A percentile compares a stretch with the other conserved stretches of the same genome.
Evolutionary conservation across 2,797 vertebrate species (phyloP).

Genomic region (Bradypodion ventrale): DNA sequence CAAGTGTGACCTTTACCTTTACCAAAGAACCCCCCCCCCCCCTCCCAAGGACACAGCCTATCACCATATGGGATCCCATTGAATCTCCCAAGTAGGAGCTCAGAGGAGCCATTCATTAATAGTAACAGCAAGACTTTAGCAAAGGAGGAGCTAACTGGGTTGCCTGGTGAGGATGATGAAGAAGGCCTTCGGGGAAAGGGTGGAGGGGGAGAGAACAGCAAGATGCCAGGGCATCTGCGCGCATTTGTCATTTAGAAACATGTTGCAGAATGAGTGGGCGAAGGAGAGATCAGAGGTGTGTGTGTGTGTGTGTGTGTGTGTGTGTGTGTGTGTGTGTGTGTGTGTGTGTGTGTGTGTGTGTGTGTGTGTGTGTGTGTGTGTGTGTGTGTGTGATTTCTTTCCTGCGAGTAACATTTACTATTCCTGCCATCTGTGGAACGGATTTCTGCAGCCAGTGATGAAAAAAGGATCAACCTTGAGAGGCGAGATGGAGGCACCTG

Average conservation of each 20-base stretch:
- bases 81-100: too few relatives aligned
- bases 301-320: too few relatives aligned
- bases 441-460: not conserved
- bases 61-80: too few relatives aligned
- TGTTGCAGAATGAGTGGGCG: not conserved
- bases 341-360: too few relatives aligned
- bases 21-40: too few relatives aligned
- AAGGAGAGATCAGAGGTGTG: not conserved
- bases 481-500: rapidly evolving
- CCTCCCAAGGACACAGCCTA: too few relatives aligned
- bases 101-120: constrained; percentile 30
- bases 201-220: rapidly evolving
- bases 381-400: too few relatives aligned
- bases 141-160: not conserved
- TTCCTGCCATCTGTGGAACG: not conserved
- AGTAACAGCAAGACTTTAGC: not conserved
- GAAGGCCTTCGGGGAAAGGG: not conserved
- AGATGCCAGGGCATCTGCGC: not conserved
- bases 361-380: too few relatives aligned
- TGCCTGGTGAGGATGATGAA: rapidly evolving
- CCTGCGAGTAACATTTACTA: constrained; percentile 19
- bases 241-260: not conserved
- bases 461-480: constrained; percentile 1
- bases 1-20: too few relatives aligned
- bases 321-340: too few relatives aligned